phyloP scores from a whole-genome alignment of 2,113 vertebrate genomes.

The Penelope pileata region DNA sequence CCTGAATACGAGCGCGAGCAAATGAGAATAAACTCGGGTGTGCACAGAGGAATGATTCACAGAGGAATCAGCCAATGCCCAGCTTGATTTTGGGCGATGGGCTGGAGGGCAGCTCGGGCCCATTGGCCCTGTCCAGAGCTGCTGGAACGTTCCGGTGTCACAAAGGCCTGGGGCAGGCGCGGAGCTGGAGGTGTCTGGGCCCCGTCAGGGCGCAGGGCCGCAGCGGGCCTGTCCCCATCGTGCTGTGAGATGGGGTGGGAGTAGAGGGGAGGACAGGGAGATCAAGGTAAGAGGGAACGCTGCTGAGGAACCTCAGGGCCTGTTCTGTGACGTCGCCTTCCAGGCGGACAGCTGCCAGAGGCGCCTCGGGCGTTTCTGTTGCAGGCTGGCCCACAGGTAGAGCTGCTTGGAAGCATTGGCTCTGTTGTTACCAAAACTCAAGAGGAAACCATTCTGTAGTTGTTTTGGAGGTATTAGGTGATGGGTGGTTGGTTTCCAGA shows the following conservation, averaged over 20 bases:
- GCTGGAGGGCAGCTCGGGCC: rapidly evolving
- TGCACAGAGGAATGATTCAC: not conserved
- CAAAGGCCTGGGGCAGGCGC: not conserved
- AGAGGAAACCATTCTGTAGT: not conserved
- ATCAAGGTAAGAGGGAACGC: not conserved
- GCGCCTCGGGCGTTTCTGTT: not conserved
- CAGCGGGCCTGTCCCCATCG: rapidly evolving
- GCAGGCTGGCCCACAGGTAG: not conserved
- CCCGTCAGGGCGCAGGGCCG: not conserved
- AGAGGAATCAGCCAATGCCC: rapidly evolving
- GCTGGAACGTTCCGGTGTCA: not conserved
- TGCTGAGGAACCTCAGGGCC: not conserved
- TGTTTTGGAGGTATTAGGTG: not conserved
- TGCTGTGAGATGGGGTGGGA: not conserved
- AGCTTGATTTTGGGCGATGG: not conserved
- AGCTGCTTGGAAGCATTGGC: not conserved
- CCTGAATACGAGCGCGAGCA: rapidly evolving
- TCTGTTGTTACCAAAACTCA: not conserved
- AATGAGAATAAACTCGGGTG: rapidly evolving
- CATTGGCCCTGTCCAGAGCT: not conserved
- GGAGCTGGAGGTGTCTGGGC: not conserved
- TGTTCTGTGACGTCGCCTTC: not conserved
- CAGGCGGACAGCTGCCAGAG: not conserved
- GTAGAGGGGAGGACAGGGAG: constrained; percentile 1
- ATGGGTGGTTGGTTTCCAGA: not conserved